Evolutionary conservation across 2,113 vertebrate species (phyloP).

Genomic region (Sinocyclocheilus anshuiensis): DNA sequence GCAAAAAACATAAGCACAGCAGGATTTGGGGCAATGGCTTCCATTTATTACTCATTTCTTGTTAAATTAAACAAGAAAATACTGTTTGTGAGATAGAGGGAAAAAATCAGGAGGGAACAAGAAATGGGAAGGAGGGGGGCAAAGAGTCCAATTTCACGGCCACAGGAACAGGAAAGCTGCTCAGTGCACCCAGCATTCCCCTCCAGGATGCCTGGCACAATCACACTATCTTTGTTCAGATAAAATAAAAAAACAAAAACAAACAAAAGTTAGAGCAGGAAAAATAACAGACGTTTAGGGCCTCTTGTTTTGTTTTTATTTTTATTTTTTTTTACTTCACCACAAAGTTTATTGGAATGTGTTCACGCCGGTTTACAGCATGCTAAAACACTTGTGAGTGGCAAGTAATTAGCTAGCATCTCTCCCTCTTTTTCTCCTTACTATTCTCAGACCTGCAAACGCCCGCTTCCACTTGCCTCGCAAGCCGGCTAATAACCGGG

Average conservation of each 20-base stretch:
- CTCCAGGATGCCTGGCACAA: conserved; percentile 46
- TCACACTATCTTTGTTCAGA: conserved; percentile 50
- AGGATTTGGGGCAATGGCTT: conserved; percentile 91
- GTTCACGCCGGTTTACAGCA: conserved; percentile 57
- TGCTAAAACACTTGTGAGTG: conserved; percentile 49
- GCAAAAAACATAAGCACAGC: conserved; percentile 89
- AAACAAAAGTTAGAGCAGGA: conserved; percentile 48
- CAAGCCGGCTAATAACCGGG: conserved; percentile 17
- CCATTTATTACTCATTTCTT: conserved; percentile 96
- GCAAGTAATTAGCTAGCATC: conserved; percentile 54
- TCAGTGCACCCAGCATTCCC: conserved; percentile 49
- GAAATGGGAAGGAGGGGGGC: conserved; percentile 32
- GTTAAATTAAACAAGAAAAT: conserved; percentile 98
- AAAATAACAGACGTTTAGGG: conserved; percentile 35
- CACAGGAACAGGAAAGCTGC: conserved; percentile 51
- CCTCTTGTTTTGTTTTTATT: conserved; percentile 41
- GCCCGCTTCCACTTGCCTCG: conserved; percentile 21
- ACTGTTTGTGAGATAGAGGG: conserved; percentile 84
- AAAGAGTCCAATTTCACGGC: conserved; percentile 58
- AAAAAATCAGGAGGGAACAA: conserved; percentile 61
- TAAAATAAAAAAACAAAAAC: conserved; percentile 45
- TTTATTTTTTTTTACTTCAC: conserved; percentile 46
- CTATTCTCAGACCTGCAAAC: conserved; percentile 32
- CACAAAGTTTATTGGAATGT: conserved; percentile 63
- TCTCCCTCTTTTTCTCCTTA: conserved; percentile 3